Percentiles rank a stretch among this genome's conserved stretches.
These are phyloP conservation scores for Motacilla tschutschensis DNA, from an alignment of 2,113 vertebrate genomes.

Conservation along the genomic window DNA sequence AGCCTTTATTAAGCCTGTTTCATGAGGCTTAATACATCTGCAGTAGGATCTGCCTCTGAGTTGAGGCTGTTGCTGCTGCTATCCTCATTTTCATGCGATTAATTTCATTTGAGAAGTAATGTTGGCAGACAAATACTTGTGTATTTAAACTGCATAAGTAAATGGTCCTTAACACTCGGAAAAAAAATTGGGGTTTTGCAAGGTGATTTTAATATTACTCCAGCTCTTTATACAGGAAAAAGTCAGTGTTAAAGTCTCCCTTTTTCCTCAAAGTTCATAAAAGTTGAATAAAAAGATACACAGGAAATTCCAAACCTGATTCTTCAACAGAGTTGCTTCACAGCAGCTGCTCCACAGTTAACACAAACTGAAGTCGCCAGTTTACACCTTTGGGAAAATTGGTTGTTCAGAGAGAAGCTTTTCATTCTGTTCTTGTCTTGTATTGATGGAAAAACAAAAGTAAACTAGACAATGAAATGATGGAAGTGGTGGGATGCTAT, in stretches of 20 bases:
- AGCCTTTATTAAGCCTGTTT: slow-evolving; percentile 22
- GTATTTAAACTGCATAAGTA: not conserved
- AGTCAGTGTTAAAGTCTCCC: not conserved
- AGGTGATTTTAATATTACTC: not conserved
- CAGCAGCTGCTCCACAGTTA: not conserved
- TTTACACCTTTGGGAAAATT: not conserved
- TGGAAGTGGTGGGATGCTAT: accelerated
- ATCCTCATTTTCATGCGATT: not conserved
- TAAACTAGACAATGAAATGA: not conserved
- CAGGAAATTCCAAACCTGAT: not conserved
- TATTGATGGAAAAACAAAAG: not conserved
- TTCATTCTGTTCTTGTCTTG: not conserved
- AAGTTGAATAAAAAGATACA: not conserved
- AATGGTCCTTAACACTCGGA: not conserved
- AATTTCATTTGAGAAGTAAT: not conserved
- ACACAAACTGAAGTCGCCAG: not conserved
- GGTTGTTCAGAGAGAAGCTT: not conserved
- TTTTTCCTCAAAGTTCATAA: not conserved
- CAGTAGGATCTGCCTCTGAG: not conserved
- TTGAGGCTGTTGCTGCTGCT: not conserved
- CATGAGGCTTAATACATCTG: not conserved
- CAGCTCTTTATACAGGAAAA: not conserved
- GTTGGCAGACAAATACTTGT: not conserved
- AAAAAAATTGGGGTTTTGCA: not conserved
- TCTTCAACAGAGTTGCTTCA: not conserved